A percentile compares a stretch with the other conserved stretches of the same genome.
Conservation (phyloP, 1,140 invertebrate genomes). For the Aethina tumida region DNA sequence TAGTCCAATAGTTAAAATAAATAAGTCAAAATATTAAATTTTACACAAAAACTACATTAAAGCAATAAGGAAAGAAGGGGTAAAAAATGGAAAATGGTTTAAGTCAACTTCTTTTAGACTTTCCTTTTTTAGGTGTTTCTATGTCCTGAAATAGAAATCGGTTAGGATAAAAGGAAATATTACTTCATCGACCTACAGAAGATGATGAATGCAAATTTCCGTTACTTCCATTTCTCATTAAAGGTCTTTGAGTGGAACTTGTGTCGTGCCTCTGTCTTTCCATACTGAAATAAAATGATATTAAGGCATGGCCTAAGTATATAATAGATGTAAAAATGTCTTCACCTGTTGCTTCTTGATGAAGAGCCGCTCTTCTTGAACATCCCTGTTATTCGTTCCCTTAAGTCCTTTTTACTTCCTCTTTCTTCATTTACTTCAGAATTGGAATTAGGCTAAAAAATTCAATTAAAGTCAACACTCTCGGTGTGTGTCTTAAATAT, state of each 20-base stretch:
- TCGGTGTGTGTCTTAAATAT: slow-evolving; percentile 2
- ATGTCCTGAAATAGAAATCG: slow-evolving; percentile 10
- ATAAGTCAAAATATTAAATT: too few species aligned
- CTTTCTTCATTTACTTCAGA: slow-evolving; percentile 62
- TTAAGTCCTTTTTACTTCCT: slow-evolving; percentile 63
- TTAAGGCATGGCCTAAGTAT: not conserved
- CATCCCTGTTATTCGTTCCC: slow-evolving; percentile 70
- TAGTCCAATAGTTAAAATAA: too few species aligned
- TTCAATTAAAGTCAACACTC: slow-evolving; percentile 6
- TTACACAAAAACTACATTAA: too few species aligned
- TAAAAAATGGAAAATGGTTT: slow-evolving; percentile 14
- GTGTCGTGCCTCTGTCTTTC: slow-evolving; percentile 31
- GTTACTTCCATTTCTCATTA: slow-evolving; percentile 30
- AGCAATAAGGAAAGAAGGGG: too few species aligned
- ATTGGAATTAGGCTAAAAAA: slow-evolving; percentile 49
- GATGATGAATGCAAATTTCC: slow-evolving; percentile 10
- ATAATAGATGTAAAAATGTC: not conserved
- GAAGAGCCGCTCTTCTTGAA: slow-evolving; percentile 59
- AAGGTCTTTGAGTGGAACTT: slow-evolving; percentile 34
- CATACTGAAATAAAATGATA: slow-evolving; percentile 23
- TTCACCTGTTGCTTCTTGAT: slow-evolving; percentile 58
- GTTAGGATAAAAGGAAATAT: slow-evolving; percentile 1
- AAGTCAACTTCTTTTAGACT: slow-evolving; percentile 9
- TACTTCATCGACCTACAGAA: slow-evolving; percentile 6
- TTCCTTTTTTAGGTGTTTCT: slow-evolving; percentile 10